Evolutionary conservation across 2,797 vertebrate genomes (phyloP).

Genomic region (Chelmon rostratus): DNA sequence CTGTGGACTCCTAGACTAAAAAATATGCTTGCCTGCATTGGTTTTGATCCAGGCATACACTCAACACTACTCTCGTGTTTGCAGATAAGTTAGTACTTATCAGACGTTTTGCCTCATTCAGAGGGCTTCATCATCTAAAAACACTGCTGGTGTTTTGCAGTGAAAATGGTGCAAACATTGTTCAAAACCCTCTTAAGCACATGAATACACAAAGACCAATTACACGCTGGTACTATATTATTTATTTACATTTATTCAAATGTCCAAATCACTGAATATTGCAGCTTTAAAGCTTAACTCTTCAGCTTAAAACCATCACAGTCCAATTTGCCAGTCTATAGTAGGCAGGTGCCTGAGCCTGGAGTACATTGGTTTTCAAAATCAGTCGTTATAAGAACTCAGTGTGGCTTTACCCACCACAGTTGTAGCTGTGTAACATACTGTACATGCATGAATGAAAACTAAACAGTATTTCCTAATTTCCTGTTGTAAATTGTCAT

Average conservation of each 20-base stretch:
- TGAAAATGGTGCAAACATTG: not conserved
- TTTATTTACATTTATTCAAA: not conserved
- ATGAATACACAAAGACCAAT: not conserved
- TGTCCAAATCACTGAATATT: slow-evolving; percentile 5
- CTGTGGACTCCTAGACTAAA: not conserved
- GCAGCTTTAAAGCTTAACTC: not conserved
- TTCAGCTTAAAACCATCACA: not conserved
- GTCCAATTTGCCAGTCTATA: not conserved
- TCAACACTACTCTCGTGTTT: not conserved
- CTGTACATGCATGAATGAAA: not conserved
- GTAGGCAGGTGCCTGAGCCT: slow-evolving; percentile 3
- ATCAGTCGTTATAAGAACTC: not conserved
- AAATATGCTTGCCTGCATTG: not conserved
- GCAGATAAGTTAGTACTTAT: not conserved
- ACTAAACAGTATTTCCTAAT: not conserved
- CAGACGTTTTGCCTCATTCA: not conserved
- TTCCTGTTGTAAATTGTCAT: not conserved
- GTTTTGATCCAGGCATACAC: not conserved
- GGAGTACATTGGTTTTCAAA: not conserved
- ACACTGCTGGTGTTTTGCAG: not conserved
- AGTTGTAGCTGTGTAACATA: not conserved
- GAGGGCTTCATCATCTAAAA: slow-evolving; percentile 1
- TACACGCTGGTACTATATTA: not conserved
- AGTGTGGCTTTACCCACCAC: not conserved
- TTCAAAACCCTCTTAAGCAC: not conserved